Conservation (phyloP, 2,797 vertebrate genomes). For the Aselliscus stoliczkanus region DNA sequence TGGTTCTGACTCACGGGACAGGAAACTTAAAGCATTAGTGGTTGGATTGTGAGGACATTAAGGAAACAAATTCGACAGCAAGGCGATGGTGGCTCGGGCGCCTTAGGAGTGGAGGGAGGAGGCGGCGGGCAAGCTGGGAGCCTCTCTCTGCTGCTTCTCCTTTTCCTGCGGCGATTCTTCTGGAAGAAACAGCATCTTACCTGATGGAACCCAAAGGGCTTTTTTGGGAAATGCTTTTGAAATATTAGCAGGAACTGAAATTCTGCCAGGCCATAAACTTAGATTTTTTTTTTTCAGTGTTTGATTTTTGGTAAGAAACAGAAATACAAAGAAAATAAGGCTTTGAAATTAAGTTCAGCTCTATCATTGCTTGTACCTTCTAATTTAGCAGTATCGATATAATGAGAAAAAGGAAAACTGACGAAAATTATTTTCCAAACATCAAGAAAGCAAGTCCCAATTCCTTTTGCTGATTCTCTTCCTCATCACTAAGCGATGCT, state of each 20-base stretch:
- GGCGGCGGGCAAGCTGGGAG: neutral
- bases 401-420: neutral
- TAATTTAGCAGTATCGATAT: neutral
- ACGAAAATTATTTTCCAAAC: neutral
- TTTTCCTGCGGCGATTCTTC: neutral
- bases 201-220: neutral
- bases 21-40: neutral
- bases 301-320: neutral
- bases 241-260: neutral
- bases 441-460: neutral
- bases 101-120: neutral
- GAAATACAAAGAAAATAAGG: neutral
- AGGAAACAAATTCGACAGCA: no score
- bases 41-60: neutral
- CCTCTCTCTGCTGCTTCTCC: neutral
- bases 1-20: neutral
- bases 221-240: neutral
- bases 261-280: neutral
- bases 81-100: neutral
- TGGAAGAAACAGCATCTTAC: neutral
- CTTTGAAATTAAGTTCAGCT: neutral
- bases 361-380: neutral
- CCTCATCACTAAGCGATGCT: neutral
- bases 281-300: neutral
- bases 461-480: neutral